Evolutionary conservation across 2,888 invertebrate species (phyloP), one percentile per base, ranked within the genome.

Genomic region (Ryuthela nishihirai): DNA sequence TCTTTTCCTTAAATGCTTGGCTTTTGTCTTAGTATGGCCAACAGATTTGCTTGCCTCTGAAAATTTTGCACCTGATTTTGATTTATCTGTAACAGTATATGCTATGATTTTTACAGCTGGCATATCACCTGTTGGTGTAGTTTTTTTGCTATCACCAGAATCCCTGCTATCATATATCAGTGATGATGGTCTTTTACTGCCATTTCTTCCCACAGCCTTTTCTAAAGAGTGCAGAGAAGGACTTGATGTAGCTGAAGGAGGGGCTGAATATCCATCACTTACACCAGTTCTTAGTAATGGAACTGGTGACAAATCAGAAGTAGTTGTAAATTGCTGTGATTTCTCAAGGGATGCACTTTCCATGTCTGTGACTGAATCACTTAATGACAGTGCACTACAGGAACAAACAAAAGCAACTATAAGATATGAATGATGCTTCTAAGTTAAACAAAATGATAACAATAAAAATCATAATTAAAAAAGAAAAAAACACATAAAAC

Each of bases 381-480:
- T 48, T 21, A 62, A 26, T n/a, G 62, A 62, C 24, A 49, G 48
- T n/a, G 52, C 53, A 52, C 62, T 62, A 18, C n/a, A n/a, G n/a
- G n/a, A n/a, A n/a, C n/a, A n/a, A n/a, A n/a, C n/a, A n/a, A n/a
- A n/a, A n/a, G n/a, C n/a, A n/a, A n/a, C n/a, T n/a, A n/a, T n/a
- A n/a, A n/a, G n/a, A n/a, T n/a, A n/a, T n/a, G n/a, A n/a, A n/a
- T n/a, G n/a, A n/a, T n/a, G n/a, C n/a, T n/a, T n/a, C n/a, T n/a
- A n/a, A n/a, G n/a, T n/a, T n/a, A n/a, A n/a, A n/a, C n/a, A n/a
- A n/a, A n/a, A n/a, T n/a, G n/a, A n/a, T n/a, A n/a, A n/a, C n/a
- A n/a, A n/a, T n/a, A n/a, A n/a, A n/a, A n/a, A n/a, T n/a, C n/a
- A n/a, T n/a, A n/a, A n/a, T n/a, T n/a, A n/a, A n/a, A n/a, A n/a